Evolutionary conservation across 2,888 invertebrate species (phyloP), one percentile per base, ranked within the genome.

Genomic region (Tricholauxania praeusta): DNA sequence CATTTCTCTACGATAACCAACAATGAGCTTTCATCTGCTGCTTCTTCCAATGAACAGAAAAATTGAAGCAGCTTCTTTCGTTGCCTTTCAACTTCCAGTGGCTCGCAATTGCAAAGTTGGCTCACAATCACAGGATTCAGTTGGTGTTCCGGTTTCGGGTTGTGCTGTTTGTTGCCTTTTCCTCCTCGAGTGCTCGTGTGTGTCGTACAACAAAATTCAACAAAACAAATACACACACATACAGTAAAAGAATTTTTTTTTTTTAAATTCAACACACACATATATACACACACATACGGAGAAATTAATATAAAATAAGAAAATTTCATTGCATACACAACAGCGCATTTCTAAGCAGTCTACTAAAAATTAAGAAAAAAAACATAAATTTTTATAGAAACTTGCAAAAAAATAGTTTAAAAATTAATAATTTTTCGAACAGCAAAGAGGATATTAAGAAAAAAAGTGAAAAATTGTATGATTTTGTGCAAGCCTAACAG

Each of bases 121-220:
- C 32, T 62, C 63, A 39, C 39, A 63, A 52, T 64, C 72, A 77
- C 74, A 74, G 63, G 77, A 80, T 85, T 87, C 86, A 87, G 87
- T 87, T 87, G 87, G 87, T 87, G 87, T 87, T 87, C 88, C 87
- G 87, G 88, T 87, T 87, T 87, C 87, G 87, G 87, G 87, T 87
- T 86, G 88, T 87, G 87, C 86, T 87, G 88, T 87, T 85, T 86
- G 87, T 86, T 87, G 87, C 86, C 87, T 87, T 87, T 81, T 87
- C 81, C 82, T 85, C 83, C 86, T 85, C 83, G 81, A 80, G 79
- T 80, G 52, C 72, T 74, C 72, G 71, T 72, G 73, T 76, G 79
- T 78, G 78, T 78, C 78, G 77, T 78, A 74, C 77, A 65, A 72
- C 69, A 70, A 63, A 70, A 66, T 51, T 28, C 28, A 59, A 66